phyloP scores from a whole-genome alignment of 2,888 invertebrate species.

The Ernsta delagoae region DNA sequence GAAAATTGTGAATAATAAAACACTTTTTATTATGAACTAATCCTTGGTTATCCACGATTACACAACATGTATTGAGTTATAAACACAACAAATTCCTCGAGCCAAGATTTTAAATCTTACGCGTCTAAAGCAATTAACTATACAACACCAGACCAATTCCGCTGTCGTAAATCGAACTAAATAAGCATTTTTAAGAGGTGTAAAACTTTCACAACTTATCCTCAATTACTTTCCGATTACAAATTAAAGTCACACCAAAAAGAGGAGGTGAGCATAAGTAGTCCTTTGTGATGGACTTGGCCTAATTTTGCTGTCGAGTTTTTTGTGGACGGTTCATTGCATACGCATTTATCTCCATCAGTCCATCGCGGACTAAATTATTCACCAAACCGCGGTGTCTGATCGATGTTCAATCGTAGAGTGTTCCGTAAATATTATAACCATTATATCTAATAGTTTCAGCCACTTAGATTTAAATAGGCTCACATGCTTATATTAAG shows the following conservation, averaged over 20 bases:
- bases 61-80: slow-evolving; percentile 9
- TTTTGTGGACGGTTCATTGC: slow-evolving; percentile 56
- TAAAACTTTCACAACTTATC: slow-evolving; percentile 51
- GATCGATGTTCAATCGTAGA: slow-evolving; percentile 27
- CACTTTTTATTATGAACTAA: background rate
- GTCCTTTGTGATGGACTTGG: slow-evolving; percentile 60
- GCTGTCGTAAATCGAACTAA: slow-evolving; percentile 18
- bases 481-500: too few species aligned
- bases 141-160: slow-evolving; percentile 21
- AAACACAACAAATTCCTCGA: slow-evolving; percentile 23
- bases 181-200: slow-evolving; percentile 36
- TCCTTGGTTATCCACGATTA: slow-evolving; percentile 10
- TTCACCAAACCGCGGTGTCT: slow-evolving; percentile 39
- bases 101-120: slow-evolving; percentile 21
- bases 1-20: background rate
- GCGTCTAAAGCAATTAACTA: slow-evolving; percentile 28
- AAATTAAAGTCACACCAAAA: slow-evolving; percentile 57
- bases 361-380: slow-evolving; percentile 46
- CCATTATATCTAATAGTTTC: too few species aligned
- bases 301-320: slow-evolving; percentile 66
- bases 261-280: slow-evolving; percentile 54
- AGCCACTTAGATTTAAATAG: too few species aligned
- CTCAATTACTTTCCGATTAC: slow-evolving; percentile 54
- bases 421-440: slow-evolving; percentile 37
- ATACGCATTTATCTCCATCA: slow-evolving; percentile 74